Conservation (phyloP, 2,888 invertebrate species). For the Sarcophaga caerulescens region DNA sequence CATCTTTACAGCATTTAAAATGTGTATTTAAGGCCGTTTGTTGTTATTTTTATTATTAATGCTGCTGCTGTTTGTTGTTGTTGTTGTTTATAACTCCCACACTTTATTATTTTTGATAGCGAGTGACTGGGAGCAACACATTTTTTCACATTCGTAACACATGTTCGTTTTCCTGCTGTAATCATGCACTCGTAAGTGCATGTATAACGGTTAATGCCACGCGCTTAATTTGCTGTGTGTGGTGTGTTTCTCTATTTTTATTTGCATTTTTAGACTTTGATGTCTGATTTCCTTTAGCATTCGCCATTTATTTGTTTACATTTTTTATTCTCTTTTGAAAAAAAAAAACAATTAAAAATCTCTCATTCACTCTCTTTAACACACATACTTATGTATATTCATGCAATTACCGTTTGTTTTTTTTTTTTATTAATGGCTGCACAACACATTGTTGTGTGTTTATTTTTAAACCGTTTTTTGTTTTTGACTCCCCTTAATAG, state of each 20-base stretch:
- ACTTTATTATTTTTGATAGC: no score
- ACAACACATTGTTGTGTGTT: constrained; percentile 22
- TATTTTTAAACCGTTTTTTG: neutral
- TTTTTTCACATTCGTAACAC: constrained; percentile 46
- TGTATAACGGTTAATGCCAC: constrained; percentile 48
- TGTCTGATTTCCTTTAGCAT: constrained; percentile 50
- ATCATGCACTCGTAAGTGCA: neutral
- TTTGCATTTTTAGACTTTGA: constrained; percentile 58
- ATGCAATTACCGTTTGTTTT: constrained; percentile 15
- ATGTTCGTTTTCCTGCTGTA: constrained; percentile 44
- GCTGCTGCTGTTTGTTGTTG: neutral
- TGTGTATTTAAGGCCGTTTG: no score
- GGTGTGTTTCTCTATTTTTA: constrained; percentile 37
- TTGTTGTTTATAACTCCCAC: constrained; percentile 28
- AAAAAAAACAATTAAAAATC: neutral
- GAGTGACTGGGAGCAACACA: neutral
- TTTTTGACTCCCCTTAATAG: constrained; percentile 32
- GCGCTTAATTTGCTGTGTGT: constrained; percentile 56
- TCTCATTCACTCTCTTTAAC: no score
- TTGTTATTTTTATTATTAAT: neutral
- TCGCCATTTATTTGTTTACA: constrained; percentile 15
- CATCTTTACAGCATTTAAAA: no score
- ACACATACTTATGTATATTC: no score
- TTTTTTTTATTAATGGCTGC: constrained; percentile 26
- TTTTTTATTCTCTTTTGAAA: neutral